Percentiles rank a stretch among this genome's conserved stretches.
phyloP scores from a whole-genome alignment of 2,797 vertebrate species.

The Rhinatrema bivittatum region DNA sequence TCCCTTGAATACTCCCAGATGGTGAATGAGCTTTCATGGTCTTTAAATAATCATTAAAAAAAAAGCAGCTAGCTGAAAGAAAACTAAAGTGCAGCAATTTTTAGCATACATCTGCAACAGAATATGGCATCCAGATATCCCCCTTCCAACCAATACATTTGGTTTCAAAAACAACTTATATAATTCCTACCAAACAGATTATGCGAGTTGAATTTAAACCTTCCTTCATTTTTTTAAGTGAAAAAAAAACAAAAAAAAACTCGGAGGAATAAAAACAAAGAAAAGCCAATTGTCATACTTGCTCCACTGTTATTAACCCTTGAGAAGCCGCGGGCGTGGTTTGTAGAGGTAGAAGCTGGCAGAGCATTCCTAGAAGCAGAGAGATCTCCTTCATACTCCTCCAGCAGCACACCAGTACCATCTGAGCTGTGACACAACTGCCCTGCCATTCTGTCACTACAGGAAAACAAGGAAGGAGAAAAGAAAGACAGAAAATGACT shows the following conservation, averaged over 20 bases:
- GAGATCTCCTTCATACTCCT: conserved; percentile 94
- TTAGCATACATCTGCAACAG: conserved; percentile 6
- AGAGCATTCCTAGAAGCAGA: conserved; percentile 81
- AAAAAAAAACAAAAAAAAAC: no score
- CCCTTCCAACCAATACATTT: conserved; percentile 18
- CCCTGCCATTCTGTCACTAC: conserved; percentile 35
- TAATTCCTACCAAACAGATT: conserved; percentile 11
- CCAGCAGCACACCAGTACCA: conserved; percentile 96
- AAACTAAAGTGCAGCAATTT: conserved; percentile 31
- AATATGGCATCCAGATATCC: conserved; percentile 12
- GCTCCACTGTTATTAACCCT: conserved; percentile 71
- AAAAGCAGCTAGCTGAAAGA: not conserved
- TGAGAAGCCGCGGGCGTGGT: conserved; percentile 24
- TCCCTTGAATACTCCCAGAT: conserved; percentile 47
- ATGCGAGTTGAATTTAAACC: conserved; percentile 20
- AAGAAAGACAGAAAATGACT: no score
- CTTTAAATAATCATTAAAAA: conserved; percentile 1
- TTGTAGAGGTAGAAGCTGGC: conserved; percentile 71
- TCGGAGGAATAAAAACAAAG: no score
- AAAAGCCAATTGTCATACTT: conserved; percentile 56
- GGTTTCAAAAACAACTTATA: no score
- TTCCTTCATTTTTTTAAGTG: conserved; percentile 3
- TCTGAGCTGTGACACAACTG: conserved; percentile 88
- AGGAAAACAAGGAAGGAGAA: no score
- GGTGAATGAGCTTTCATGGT: conserved; percentile 39